phyloP scores from a whole-genome alignment of 2,888 invertebrate genomes.

The Ypsolopha sequella region DNA sequence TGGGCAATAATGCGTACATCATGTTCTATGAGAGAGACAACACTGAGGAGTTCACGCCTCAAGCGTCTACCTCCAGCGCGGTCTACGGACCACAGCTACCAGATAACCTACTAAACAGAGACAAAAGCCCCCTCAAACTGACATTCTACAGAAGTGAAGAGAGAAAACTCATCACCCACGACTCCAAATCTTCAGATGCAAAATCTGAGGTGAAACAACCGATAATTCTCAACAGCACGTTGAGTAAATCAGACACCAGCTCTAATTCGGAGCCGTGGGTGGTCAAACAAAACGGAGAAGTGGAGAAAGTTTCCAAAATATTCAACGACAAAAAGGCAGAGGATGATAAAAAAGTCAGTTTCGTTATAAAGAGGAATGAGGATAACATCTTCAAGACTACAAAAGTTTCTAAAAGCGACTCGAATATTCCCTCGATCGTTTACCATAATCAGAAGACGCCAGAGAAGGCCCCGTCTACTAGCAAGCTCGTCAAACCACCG shows the following conservation, averaged over 20 bases:
- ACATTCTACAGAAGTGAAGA: slow-evolving; percentile 53
- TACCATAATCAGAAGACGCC: slow-evolving; percentile 11
- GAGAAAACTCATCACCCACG: slow-evolving; percentile 35
- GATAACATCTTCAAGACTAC: slow-evolving; percentile 29
- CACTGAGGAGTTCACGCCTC: slow-evolving; percentile 23
- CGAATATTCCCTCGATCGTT: slow-evolving; percentile 28
- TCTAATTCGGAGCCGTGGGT: slow-evolving; percentile 55
- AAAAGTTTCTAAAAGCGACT: slow-evolving; percentile 42
- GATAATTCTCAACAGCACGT: slow-evolving; percentile 53
- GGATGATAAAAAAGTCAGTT: slow-evolving; percentile 47
- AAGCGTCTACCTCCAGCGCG: slow-evolving; percentile 39
- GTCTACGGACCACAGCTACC: slow-evolving; percentile 60
- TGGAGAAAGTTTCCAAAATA: slow-evolving; percentile 49
- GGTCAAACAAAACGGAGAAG: slow-evolving; percentile 59
- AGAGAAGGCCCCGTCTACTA: slow-evolving; percentile 34
- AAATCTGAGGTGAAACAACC: slow-evolving; percentile 46
- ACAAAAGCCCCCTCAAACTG: slow-evolving; percentile 61
- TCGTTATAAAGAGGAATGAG: slow-evolving; percentile 39
- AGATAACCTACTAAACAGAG: slow-evolving; percentile 46
- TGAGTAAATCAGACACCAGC: slow-evolving; percentile 38
- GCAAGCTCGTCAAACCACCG: slow-evolving; percentile 39
- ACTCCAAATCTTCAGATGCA: slow-evolving; percentile 34
- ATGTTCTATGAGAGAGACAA: slow-evolving; percentile 88
- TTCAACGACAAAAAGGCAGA: slow-evolving; percentile 39
- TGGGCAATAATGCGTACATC: slow-evolving; percentile 91